Evolutionary conservation across 1,140 invertebrate species (phyloP), one percentile per base, ranked within the genome.

Genomic region (Hyles vespertilio): DNA sequence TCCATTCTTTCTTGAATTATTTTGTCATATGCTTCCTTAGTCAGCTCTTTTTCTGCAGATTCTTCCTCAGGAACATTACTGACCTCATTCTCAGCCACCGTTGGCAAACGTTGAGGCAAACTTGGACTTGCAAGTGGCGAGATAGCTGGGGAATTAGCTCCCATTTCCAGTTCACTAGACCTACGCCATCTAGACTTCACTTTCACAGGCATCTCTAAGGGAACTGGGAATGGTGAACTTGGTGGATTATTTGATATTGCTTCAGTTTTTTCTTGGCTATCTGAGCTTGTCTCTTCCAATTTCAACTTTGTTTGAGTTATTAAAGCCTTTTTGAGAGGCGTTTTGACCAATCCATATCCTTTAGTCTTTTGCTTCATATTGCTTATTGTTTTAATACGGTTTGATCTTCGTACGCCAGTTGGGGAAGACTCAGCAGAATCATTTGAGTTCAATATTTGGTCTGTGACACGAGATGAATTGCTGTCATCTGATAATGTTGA

Each of bases 161-260:
- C 91, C 92, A 94, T 93, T 84, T 97, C 95, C 46, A 96, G 87
- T 81, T 97, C 95, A 87, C 95, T 96, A 1, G 93, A 95, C 61
- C 95, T 85, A 51, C 95, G 84, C 95, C 96, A 97, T 32, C 95
- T 89, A 4, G 95, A 96, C 81, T 97, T 97, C 0, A 97, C 95
- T 90, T 96, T 96, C 5, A 95, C 93, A 2, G 94, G 94, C 87
- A 93, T 94, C 45, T 92, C 91, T 12, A 82, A 81, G 54, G 89
- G 89, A 11, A 89, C 72, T 36, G 87, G 78, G 69, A 90, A 90
- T 47, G 83, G 78, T 10, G 81, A 75, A 54, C 74, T 83, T 12
- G 72, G 64, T 51, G 74, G 56, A 64, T 65, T 76, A 55, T 34
- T 73, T 54, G 66, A 61, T 32, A 63, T 34, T 12, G 56, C 55